A percentile compares a stretch with the other conserved stretches of the same genome.
These are phyloP conservation scores for Phalanger gymnotis DNA, from an alignment of 2,797 vertebrate genomes.

Conservation along the genomic window DNA sequence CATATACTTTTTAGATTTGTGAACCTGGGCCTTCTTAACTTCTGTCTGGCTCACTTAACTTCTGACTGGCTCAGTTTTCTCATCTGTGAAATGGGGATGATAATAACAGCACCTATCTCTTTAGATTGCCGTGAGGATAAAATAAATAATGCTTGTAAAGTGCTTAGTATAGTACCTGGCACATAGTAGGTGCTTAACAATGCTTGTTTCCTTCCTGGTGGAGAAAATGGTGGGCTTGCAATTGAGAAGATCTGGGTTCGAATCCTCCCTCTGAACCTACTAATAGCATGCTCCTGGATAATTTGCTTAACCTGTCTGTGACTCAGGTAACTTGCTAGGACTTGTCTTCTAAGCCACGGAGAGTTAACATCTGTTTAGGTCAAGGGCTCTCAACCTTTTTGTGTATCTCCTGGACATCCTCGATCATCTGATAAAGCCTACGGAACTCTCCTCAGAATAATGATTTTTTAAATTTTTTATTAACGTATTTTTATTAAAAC, in stretches of 20 bases:
- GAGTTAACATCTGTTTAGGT: not conserved
- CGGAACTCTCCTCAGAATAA: not conserved
- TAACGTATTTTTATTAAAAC: too few species aligned
- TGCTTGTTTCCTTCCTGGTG: not conserved
- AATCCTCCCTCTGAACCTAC: not conserved
- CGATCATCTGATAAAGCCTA: not conserved
- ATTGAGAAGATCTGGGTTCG: not conserved
- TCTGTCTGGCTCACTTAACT: not conserved
- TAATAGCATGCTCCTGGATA: not conserved
- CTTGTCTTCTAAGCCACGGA: not conserved
- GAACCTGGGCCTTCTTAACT: not conserved
- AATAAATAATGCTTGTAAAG: not conserved
- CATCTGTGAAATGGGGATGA: not conserved
- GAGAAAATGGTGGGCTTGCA: not conserved
- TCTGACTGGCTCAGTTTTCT: not conserved
- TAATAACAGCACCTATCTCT: not conserved
- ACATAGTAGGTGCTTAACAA: not conserved
- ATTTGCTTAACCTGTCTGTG: not conserved
- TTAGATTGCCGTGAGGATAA: not conserved
- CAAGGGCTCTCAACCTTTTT: not conserved
- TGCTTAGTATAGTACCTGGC: not conserved
- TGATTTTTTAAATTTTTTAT: not conserved
- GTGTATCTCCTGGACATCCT: not conserved
- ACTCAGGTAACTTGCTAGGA: not conserved
- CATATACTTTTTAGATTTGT: not conserved